Evolutionary conservation across 1,140 invertebrate species (phyloP), one percentile per base, ranked within the genome.

Genomic region (Drosophila baimaii): DNA sequence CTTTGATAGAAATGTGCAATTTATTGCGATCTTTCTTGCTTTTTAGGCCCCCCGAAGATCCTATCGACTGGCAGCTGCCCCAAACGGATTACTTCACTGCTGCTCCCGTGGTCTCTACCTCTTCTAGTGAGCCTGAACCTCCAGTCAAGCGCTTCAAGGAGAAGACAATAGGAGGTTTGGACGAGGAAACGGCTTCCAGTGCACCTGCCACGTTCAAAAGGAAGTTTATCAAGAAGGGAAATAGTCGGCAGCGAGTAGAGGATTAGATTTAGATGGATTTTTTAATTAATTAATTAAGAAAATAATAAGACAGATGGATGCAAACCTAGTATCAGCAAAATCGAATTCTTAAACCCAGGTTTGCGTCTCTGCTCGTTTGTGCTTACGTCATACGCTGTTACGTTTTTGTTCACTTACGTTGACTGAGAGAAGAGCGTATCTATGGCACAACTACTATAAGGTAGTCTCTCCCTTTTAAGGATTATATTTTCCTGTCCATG

Each of bases 131-230:
- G 5, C 68, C 85, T 12, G 92, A 93, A 39, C 92, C 93, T 2
- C 91, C 91, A 74, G 62, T 93, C 9, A 94, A 93, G 56, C 93
- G 93, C 41, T 95, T 96, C 63, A 95, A 94, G 79, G 95, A 96
- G 79, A 96, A 95, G 92, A 93, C 92, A 7, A 90, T 95, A 10
- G 84, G 92, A 7, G 90, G 85, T 25, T 91, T 94, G 31, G 93
- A 93, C 47, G 93, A 93, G 33, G 93, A 93, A 37, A 91, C 92
- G 1, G 92, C 93, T 15, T 66, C 63, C 31, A 74, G 41, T 15
- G 78, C 79, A 37, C 83, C 91, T 3, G 90, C 92, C 23, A 91
- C 85, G 9, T 96, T 96, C 75, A 96, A 95, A 59, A 95, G 95
- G 47, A 96, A 95, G 92, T 92, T 95, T 58, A 91, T 92, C 13